phyloP scores from a whole-genome alignment of 2,888 invertebrate species.

The Candidula unifasciata region DNA sequence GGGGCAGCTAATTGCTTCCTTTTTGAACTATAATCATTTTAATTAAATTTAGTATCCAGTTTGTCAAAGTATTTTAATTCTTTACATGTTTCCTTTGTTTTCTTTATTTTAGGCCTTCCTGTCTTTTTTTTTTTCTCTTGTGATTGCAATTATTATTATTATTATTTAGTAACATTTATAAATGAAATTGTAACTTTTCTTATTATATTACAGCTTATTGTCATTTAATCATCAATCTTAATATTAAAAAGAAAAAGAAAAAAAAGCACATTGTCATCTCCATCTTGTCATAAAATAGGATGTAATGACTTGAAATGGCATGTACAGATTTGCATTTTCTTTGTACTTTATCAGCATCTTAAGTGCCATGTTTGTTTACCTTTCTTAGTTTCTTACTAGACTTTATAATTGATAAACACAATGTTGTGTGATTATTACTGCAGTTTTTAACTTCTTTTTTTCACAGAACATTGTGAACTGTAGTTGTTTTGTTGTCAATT shows the following conservation, averaged over 20 bases:
- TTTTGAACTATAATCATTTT: neutral
- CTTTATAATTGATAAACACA: neutral
- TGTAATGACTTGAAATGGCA: constrained; percentile 18
- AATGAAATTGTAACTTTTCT: neutral
- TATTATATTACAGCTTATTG: neutral
- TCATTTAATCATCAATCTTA: neutral
- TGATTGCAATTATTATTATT: neutral
- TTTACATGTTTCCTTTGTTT: neutral
- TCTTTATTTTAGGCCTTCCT: no score
- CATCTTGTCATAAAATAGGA: neutral
- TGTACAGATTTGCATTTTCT: neutral
- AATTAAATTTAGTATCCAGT: neutral
- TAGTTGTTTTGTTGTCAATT: no score
- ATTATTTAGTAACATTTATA: neutral
- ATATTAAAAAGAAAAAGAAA: neutral
- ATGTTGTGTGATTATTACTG: no score
- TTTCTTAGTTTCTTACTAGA: neutral
- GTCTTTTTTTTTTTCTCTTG: neutral
- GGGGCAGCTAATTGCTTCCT: neutral
- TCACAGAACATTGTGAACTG: no score
- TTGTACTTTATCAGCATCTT: neutral
- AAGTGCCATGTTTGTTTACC: constrained; percentile 12
- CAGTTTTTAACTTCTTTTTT: no score
- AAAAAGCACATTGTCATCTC: neutral
- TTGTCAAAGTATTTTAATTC: neutral